phyloP scores from a whole-genome alignment of 2,113 vertebrate genomes.

The Chamaea fasciata region DNA sequence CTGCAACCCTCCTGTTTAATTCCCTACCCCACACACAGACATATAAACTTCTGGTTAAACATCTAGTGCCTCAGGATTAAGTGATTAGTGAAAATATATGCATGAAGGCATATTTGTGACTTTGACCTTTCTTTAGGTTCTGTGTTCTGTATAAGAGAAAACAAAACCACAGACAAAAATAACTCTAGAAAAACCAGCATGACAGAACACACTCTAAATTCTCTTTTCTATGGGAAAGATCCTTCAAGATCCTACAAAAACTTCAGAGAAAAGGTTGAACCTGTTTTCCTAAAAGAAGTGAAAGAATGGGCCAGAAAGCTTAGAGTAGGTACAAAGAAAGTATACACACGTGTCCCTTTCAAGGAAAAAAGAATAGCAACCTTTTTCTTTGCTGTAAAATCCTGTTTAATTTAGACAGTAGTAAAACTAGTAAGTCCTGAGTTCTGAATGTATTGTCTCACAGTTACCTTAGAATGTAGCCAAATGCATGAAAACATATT shows the following conservation, averaged over 20 bases:
- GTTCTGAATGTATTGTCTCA: neutral
- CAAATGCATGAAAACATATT: neutral
- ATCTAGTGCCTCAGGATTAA: neutral
- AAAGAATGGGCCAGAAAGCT: neutral
- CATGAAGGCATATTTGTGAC: neutral
- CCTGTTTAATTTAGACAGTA: neutral
- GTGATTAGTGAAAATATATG: neutral
- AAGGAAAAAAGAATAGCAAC: neutral
- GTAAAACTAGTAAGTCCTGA: neutral
- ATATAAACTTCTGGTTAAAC: neutral
- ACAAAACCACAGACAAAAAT: neutral
- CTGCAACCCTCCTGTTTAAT: neutral
- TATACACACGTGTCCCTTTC: neutral
- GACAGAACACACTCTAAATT: neutral
- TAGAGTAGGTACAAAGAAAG: neutral
- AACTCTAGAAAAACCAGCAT: neutral
- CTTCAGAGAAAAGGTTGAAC: neutral
- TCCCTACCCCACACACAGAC: neutral
- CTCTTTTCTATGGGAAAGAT: neutral
- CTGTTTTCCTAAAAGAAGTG: neutral
- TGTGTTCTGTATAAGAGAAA: neutral
- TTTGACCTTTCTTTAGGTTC: neutral
- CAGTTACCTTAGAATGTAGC: neutral
- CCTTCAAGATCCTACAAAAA: neutral
- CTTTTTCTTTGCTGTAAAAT: neutral